These are phyloP conservation scores for Coelogynopora nodosa DNA, from an alignment of 2,888 invertebrate genomes.

Conservation along the genomic window DNA sequence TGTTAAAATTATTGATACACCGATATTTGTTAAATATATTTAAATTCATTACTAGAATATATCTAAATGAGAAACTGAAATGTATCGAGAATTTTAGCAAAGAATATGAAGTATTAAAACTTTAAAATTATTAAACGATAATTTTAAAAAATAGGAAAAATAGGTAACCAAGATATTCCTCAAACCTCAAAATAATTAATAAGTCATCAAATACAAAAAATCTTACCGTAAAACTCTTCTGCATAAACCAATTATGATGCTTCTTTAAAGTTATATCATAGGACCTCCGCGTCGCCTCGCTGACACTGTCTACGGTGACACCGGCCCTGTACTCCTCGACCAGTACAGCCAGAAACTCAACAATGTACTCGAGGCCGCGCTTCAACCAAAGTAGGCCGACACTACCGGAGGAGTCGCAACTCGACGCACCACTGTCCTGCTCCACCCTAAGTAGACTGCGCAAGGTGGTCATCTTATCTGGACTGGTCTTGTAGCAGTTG, in stretches of 20 bases:
- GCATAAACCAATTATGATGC: neutral
- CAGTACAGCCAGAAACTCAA: neutral
- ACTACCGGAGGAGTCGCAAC: neutral
- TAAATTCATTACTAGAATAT: too few species aligned
- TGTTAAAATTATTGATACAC: too few species aligned
- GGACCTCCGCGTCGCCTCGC: neutral
- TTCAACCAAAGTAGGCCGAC: neutral
- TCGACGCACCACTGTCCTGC: neutral
- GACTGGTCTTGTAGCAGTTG: neutral
- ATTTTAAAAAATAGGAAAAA: too few species aligned
- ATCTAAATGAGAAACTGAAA: too few species aligned
- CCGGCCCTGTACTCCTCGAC: neutral
- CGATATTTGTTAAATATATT: too few species aligned
- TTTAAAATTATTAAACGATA: too few species aligned
- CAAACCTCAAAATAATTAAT: too few species aligned
- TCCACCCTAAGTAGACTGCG: neutral
- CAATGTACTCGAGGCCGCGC: neutral
- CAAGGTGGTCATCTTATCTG: neutral
- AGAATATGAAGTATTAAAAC: too few species aligned
- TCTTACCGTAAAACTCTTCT: neutral
- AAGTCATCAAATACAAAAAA: too few species aligned
- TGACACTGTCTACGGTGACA: neutral
- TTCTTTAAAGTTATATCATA: neutral
- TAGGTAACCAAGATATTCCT: too few species aligned
- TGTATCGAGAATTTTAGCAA: too few species aligned